These are phyloP conservation scores for Lipophrys pholis DNA, from an alignment of 2,113 vertebrate species.

Conservation along the genomic window DNA sequence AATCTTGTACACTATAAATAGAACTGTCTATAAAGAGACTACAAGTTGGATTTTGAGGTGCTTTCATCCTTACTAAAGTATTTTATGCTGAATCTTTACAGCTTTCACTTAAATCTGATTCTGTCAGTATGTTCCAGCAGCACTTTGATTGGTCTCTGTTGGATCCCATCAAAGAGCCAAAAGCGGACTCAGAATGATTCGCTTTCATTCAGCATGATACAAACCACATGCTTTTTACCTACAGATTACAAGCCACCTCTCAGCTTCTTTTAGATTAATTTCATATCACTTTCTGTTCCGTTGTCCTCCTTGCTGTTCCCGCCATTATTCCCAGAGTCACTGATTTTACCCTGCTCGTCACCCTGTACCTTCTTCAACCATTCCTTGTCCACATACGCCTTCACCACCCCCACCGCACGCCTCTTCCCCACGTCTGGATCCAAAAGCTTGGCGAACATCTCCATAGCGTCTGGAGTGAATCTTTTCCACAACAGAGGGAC, in stretches of 20 bases:
- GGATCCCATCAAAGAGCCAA: not conserved
- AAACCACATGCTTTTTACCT: constrained; percentile 3
- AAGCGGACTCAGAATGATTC: not conserved
- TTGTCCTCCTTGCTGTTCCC: constrained; percentile 5
- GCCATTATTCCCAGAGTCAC: constrained; percentile 22
- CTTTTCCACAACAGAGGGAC: constrained; percentile 88
- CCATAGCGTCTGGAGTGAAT: constrained; percentile 84
- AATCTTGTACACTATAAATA: too few species aligned
- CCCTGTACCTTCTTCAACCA: constrained; percentile 72
- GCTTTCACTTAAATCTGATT: too few species aligned
- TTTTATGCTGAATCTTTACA: too few species aligned
- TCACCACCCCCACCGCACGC: constrained; percentile 76
- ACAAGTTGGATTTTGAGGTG: too few species aligned
- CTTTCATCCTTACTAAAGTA: too few species aligned
- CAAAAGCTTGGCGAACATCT: constrained; percentile 89
- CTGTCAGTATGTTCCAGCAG: not conserved
- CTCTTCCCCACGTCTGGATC: constrained; percentile 83
- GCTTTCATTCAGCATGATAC: not conserved
- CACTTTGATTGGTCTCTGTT: not conserved
- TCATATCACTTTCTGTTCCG: constrained; percentile 3
- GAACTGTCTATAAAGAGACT: too few species aligned
- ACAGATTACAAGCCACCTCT: constrained; percentile 3
- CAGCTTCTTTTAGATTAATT: not conserved
- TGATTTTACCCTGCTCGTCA: constrained; percentile 9
- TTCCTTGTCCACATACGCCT: constrained; percentile 80